These are phyloP conservation scores for Pseudopodoces humilis DNA, from an alignment of 2,113 vertebrate genomes.

Conservation along the genomic window DNA sequence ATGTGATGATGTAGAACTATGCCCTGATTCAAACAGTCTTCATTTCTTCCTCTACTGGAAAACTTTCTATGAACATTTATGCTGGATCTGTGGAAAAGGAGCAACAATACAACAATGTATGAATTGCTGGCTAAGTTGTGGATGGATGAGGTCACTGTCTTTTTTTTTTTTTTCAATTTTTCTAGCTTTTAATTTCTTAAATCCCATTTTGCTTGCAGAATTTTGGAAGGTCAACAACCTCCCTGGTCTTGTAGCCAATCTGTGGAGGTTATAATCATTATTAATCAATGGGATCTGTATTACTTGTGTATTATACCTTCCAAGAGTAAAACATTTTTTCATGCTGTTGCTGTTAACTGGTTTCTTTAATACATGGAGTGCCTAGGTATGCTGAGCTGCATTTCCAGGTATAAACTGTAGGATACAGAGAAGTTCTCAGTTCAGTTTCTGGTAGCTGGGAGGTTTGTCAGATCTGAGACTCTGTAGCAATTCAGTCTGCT, in stretches of 20 bases:
- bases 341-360: neutral
- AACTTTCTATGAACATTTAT: neutral
- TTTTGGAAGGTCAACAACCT: conserved; percentile 13
- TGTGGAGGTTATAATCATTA: conserved; percentile 37
- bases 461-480: neutral
- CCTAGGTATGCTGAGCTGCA: neutral
- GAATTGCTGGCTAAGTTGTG: neutral
- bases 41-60: neutral
- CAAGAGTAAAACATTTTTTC: conserved; percentile 24
- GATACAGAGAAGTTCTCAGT: neutral
- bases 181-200: neutral
- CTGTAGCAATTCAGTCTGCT: neutral
- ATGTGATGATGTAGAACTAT: neutral
- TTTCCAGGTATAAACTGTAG: neutral
- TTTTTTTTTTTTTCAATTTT: neutral
- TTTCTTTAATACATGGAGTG: neutral
- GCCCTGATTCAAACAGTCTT: neutral
- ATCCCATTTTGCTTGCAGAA: neutral
- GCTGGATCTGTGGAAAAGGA: neutral
- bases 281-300: conserved; percentile 22
- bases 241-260: neutral
- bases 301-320: conserved; percentile 49
- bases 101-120: neutral
- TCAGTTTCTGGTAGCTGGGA: neutral
- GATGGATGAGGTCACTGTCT: neutral